These are phyloP conservation scores for Seriola dumerili DNA, from an alignment of 2,113 vertebrate genomes.

Conservation along the genomic window DNA sequence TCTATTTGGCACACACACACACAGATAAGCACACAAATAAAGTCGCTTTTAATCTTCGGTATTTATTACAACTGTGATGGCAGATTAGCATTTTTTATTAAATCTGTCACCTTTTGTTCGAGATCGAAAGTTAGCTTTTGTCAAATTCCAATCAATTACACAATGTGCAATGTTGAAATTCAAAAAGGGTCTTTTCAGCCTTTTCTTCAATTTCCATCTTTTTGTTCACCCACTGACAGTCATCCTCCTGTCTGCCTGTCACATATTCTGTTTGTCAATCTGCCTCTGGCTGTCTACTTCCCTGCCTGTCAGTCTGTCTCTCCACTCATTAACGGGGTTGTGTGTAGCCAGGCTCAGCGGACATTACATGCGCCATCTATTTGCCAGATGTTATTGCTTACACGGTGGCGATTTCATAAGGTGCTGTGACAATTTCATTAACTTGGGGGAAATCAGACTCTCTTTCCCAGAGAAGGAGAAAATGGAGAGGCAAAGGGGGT, in stretches of 20 bases:
- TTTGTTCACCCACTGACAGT: not conserved
- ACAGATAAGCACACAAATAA: not conserved
- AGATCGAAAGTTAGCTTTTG: slow-evolving; percentile 3
- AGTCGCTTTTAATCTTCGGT: not conserved
- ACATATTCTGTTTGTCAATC: slow-evolving; percentile 5
- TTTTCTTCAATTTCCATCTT: slow-evolving; percentile 7
- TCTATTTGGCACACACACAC: not conserved
- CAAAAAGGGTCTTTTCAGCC: not conserved
- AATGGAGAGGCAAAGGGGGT: slow-evolving; percentile 39
- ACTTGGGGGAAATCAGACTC: slow-evolving; percentile 74
- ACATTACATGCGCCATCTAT: slow-evolving; percentile 84
- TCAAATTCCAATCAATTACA: slow-evolving; percentile 9
- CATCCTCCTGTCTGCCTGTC: not conserved
- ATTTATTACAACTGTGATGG: not conserved
- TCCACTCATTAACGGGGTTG: slow-evolving; percentile 65
- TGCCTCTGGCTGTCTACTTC: slow-evolving; percentile 23
- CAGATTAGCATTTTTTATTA: not conserved
- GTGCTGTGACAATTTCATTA: slow-evolving; percentile 84
- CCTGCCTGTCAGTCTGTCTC: slow-evolving; percentile 64
- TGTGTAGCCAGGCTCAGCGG: slow-evolving; percentile 76
- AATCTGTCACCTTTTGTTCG: slow-evolving; percentile 5
- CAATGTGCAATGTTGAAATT: not conserved
- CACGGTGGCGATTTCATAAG: slow-evolving; percentile 83
- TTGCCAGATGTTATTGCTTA: slow-evolving; percentile 87
- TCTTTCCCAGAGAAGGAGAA: slow-evolving; percentile 54